Percentiles rank a stretch among this genome's conserved stretches.
Conservation (phyloP, 2,888 invertebrate genomes). For the Archips xylosteana region DNA sequence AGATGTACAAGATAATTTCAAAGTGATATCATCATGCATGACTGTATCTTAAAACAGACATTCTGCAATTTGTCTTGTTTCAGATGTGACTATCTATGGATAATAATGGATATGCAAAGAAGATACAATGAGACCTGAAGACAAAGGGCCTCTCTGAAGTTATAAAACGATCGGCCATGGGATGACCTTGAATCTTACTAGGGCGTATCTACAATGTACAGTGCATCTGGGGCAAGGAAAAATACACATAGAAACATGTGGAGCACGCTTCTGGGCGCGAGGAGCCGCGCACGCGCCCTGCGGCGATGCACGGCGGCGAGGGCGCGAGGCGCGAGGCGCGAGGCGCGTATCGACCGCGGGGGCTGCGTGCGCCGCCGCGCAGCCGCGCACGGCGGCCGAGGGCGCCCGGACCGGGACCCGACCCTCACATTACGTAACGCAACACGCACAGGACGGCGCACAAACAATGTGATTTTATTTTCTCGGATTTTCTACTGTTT, state of each 20-base stretch:
- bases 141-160: conserved; percentile 25
- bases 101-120: neutral
- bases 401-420: conserved; percentile 60
- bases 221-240: conserved; percentile 65
- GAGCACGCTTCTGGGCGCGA: conserved; percentile 45
- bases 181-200: conserved; percentile 62
- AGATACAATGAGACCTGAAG: conserved; percentile 2
- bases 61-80: neutral
- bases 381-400: conserved; percentile 47
- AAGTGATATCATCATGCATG: neutral
- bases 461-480: conserved; percentile 85
- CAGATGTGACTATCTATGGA: neutral
- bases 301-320: conserved; percentile 48
- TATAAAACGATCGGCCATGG: conserved; percentile 30
- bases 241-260: conserved; percentile 42
- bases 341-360: conserved; percentile 49
- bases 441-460: conserved; percentile 85
- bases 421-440: conserved; percentile 83
- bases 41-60: neutral
- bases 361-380: conserved; percentile 17
- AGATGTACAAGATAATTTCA: neutral
- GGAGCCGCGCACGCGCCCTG: conserved; percentile 47
- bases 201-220: conserved; percentile 53
- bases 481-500: conserved; percentile 78
- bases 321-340: conserved; percentile 24